Evolutionary conservation across 2,797 vertebrate genomes (phyloP).

Genomic region (Coluber constrictor): DNA sequence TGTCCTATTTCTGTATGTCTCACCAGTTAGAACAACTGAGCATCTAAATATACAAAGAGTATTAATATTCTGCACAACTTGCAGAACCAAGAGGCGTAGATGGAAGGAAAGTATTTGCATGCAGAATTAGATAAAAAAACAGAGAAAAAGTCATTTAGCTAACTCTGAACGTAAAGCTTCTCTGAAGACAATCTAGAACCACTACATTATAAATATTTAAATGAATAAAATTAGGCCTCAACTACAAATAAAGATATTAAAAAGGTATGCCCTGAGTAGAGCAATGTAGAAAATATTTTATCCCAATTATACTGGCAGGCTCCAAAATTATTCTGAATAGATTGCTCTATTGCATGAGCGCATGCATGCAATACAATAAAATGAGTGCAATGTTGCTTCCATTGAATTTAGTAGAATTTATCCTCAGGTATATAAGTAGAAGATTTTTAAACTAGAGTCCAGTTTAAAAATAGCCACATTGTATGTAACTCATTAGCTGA

Average conservation of each 20-base stretch:
- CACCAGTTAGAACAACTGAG: background rate
- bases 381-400: background rate
- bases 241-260: background rate
- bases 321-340: background rate
- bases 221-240: background rate
- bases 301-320: background rate
- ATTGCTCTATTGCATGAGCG: background rate
- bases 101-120: background rate
- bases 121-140: background rate
- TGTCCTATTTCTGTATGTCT: constrained; percentile 6
- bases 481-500: background rate
- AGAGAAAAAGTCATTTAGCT: background rate
- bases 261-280: background rate
- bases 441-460: background rate
- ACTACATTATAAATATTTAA: background rate
- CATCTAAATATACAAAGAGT: constrained; percentile 9
- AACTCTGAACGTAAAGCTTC: background rate
- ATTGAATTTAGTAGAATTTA: background rate
- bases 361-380: too few species aligned
- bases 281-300: background rate
- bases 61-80: background rate
- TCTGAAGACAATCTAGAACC: background rate
- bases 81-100: background rate
- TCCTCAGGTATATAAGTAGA: too few species aligned
- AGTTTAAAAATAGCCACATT: background rate